Evolutionary conservation across 2,797 vertebrate genomes (phyloP).

Genomic region (Pseudochromis fuscus): DNA sequence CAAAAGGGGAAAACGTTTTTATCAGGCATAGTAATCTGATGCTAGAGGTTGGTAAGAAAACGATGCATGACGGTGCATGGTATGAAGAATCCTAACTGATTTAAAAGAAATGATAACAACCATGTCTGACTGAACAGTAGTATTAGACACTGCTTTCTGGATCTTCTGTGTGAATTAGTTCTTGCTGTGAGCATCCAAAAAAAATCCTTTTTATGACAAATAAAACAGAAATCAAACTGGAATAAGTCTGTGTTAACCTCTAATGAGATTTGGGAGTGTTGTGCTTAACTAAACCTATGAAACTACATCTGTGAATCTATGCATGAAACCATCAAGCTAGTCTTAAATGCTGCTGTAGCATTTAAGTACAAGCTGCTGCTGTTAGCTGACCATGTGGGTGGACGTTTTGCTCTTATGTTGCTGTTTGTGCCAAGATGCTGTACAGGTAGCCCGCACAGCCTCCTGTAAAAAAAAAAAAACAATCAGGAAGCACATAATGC

Average conservation of each 20-base stretch:
- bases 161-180: constrained; percentile 28
- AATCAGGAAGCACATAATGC: constrained; percentile 30
- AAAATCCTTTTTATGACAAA: constrained; percentile 4
- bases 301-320: constrained; percentile 39
- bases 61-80: constrained; percentile 52
- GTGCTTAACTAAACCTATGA: constrained; percentile 52
- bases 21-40: constrained; percentile 99
- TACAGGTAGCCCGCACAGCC: constrained; percentile 41
- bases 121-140: constrained; percentile 5
- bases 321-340: constrained; percentile 59
- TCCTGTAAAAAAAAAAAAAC: background rate
- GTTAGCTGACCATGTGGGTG: constrained; percentile 17
- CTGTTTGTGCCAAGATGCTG: constrained; percentile 32
- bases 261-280: constrained; percentile 70
- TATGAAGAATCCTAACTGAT: constrained; percentile 41
- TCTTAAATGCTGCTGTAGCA: constrained; percentile 64
- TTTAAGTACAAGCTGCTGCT: constrained; percentile 61
- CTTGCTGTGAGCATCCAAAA: constrained; percentile 46
- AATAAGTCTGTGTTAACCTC: constrained; percentile 18
- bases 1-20: constrained; percentile 98
- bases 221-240: constrained; percentile 18
- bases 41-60: constrained; percentile 96
- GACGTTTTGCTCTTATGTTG: constrained; percentile 30
- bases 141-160: background rate
- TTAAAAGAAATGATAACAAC: constrained; percentile 2